phyloP scores from a whole-genome alignment of 2,888 invertebrate species.

The Drosophila paranaensis region DNA sequence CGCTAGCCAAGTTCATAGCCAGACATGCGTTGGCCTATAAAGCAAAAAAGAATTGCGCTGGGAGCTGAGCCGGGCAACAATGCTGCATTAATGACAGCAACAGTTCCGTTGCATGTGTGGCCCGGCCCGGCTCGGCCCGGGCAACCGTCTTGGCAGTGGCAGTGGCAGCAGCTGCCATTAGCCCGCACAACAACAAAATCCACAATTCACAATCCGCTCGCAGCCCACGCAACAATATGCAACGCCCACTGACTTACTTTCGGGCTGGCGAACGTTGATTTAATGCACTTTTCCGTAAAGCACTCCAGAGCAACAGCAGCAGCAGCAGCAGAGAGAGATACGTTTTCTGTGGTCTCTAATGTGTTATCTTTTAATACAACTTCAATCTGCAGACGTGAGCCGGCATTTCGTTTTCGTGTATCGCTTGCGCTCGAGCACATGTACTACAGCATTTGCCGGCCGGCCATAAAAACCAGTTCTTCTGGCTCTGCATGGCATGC shows the following conservation, averaged over 20 bases:
- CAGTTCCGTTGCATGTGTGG: conserved; percentile 73
- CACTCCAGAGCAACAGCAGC: conserved; percentile 19
- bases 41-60: conserved; percentile 24
- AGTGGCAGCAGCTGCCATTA: conserved; percentile 50
- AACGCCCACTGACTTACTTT: conserved; percentile 77
- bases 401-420: conserved; percentile 45
- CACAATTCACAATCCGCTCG: not conserved
- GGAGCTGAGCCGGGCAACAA: conserved; percentile 46
- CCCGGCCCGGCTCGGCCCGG: conserved; percentile 8
- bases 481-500: conserved; percentile 40
- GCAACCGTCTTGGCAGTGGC: conserved; percentile 10
- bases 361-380: conserved; percentile 76
- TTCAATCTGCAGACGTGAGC: conserved; percentile 70
- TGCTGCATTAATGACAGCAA: conserved; percentile 61
- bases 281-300: conserved; percentile 58
- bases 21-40: conserved; percentile 59
- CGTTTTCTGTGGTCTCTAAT: conserved; percentile 51
- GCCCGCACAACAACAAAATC: conserved; percentile 24
- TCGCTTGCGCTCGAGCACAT: conserved; percentile 24
- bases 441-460: conserved; percentile 63
- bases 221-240: conserved; percentile 38
- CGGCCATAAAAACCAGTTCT: conserved; percentile 66
- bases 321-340: not conserved
- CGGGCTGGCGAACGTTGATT: conserved; percentile 43
- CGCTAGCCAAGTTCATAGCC: conserved; percentile 49